A percentile compares a stretch with the other conserved stretches of the same genome.
These are phyloP conservation scores for Hirtodrosophila confusa DNA, from an alignment of 2,888 invertebrate species.

Conservation along the genomic window DNA sequence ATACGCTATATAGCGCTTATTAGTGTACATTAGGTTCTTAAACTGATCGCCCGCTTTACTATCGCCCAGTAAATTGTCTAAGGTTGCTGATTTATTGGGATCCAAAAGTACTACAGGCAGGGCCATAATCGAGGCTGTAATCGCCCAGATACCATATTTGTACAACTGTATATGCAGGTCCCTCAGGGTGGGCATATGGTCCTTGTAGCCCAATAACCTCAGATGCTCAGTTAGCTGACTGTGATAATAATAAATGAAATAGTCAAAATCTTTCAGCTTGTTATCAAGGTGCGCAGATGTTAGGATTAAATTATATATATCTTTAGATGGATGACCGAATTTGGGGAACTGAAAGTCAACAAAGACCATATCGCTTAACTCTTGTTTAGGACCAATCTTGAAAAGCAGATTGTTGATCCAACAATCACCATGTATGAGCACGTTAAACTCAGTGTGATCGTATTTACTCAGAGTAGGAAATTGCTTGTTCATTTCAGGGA, in stretches of 20 bases:
- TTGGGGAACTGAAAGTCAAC: constrained; percentile 80
- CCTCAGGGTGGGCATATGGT: constrained; percentile 64
- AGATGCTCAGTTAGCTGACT: constrained; percentile 73
- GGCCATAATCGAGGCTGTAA: constrained; percentile 43
- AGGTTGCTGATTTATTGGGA: constrained; percentile 69
- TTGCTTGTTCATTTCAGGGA: constrained; percentile 22
- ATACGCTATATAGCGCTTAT: constrained; percentile 68
- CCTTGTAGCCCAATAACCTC: constrained; percentile 68
- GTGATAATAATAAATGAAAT: constrained; percentile 78
- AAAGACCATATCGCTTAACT: constrained; percentile 67
- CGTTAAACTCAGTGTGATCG: constrained; percentile 69
- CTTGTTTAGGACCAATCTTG: constrained; percentile 58
- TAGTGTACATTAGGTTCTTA: constrained; percentile 65
- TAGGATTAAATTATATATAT: constrained; percentile 79
- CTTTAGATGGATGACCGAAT: constrained; percentile 72
- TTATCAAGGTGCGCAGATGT: constrained; percentile 75
- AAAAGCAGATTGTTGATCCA: constrained; percentile 81
- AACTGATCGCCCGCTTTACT: constrained; percentile 44
- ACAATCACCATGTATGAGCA: constrained; percentile 77
- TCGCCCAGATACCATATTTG: constrained; percentile 65
- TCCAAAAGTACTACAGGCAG: constrained; percentile 77
- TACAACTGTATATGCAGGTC: constrained; percentile 70
- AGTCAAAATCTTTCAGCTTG: constrained; percentile 79
- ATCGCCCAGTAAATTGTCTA: constrained; percentile 72
- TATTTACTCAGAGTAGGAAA: constrained; percentile 32